phyloP scores from a whole-genome alignment of 2,888 invertebrate species.

The Tachina lurida region DNA sequence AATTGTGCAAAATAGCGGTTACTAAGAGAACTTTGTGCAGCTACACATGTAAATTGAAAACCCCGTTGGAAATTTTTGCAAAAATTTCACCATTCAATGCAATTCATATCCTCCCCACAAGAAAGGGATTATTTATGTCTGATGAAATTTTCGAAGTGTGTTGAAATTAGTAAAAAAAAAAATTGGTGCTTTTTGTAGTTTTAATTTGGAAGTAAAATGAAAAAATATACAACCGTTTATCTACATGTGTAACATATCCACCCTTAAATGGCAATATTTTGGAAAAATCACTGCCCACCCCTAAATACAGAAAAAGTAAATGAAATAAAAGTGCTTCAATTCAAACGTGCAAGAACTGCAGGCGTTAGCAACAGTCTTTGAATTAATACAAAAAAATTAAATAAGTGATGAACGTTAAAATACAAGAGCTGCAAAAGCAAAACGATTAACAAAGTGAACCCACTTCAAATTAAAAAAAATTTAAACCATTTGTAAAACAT shows the following conservation, averaged over 20 bases:
- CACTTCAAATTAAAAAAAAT: neutral
- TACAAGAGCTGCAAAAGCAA: conserved; percentile 3
- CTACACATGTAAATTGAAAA: neutral
- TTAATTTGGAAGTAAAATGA: conserved; percentile 27
- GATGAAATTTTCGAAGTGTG: conserved; percentile 27
- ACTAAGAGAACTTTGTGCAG: conserved; percentile 50
- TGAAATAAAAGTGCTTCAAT: conserved; percentile 52
- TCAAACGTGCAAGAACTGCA: conserved; percentile 53
- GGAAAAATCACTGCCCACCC: conserved; percentile 61
- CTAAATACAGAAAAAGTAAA: conserved; percentile 42
- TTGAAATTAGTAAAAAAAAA: conserved; percentile 28
- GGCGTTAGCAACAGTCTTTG: conserved; percentile 61
- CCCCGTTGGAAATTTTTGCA: conserved; percentile 45
- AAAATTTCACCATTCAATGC: conserved; percentile 55
- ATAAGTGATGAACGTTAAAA: conserved; percentile 16
- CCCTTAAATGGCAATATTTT: conserved; percentile 41
- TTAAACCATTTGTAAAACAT: neutral
- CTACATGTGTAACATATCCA: conserved; percentile 38
- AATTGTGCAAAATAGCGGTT: conserved; percentile 50
- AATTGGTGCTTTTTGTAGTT: conserved; percentile 14
- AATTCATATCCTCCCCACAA: conserved; percentile 20
- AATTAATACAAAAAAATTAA: conserved; percentile 20
- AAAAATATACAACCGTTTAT: conserved; percentile 12
- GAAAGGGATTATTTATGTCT: neutral
- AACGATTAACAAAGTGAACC: conserved; percentile 8